Evolutionary conservation across 2,797 vertebrate genomes (phyloP), one percentile per base, ranked within the genome.

Genomic region (Parauchenoglanis punctatus): DNA sequence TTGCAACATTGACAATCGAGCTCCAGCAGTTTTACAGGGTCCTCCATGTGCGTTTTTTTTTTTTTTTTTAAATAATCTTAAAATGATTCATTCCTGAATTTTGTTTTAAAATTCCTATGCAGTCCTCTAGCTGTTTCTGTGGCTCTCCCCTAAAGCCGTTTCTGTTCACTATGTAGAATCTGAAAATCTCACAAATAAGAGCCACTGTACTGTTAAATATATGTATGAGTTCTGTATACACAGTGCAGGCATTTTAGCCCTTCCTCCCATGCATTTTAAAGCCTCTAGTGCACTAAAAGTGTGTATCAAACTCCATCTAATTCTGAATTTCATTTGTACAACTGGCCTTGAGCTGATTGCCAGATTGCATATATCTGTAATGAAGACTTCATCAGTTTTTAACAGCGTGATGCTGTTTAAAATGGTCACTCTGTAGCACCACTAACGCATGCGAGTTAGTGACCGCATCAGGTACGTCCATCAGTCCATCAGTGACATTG

Each of bases 1-100:
- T 80, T 90, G 89, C 85, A 87, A 81, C 52, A 77, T 89, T 84
- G 89, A 91, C 89, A 91, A 90, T 91, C 89, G 28, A 75, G 82
- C 49, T 44, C 20, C 17, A 44, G 84, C 81, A 85, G 56, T 80
- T 56, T 87, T 89, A 61, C 18, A 86, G 40, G 54, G 72, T 82
- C 54, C 49, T 4, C 59, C 28, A 73, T 82, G 4, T 81, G 13
- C 59, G 18, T 58, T 54, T 58, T 17, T 17, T 18, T 28, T 73
- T 3, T 46, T 25, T 56, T 56, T 0, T 1, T 1, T 18, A 25
- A 40, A 40, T 40, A 40, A 40, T 40, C 35, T 49, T 49, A 49
- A 49, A 49, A 49, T 49, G 46, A 58, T 82, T 31, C 54, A 81
- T 61, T 86, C 28, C 52, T 58, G 18, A 81, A 17, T 77, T 80